Evolutionary conservation across 2,888 invertebrate species (phyloP), one percentile per base, ranked within the genome.

Genomic region (Chesias legatella): DNA sequence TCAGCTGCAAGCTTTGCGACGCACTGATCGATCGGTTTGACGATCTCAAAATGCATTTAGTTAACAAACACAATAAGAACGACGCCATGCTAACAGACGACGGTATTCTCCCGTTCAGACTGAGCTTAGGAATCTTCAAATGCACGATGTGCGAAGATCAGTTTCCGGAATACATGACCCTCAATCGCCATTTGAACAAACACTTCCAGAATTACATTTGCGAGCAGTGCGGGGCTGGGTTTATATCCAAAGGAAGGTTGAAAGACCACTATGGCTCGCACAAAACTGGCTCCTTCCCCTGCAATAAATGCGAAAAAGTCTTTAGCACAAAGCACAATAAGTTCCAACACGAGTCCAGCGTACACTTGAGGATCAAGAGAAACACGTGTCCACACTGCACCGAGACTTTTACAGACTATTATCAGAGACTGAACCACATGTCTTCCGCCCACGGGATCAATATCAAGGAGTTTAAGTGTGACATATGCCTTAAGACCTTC

Each of bases 201-300:
- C 86, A 86, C 48, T 86, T 76, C 32, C 81, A 79, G 44, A 80
- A 85, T 48, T 85, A 76, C 33, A 83, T 85, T 20, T 86, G 86
- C 33, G 84, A 84, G 30, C 76, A 76, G 36, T 86, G 86, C 30
- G 86, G 86, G 0, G 54, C 72, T 0, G 86, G 84, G 0, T 86
- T 86, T 17, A 68, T 84, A 3, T 80, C 85, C 0, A 78, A 79
- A 0, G 78, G 79, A 10, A 60, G 85, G 1, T 52, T 86, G 6
- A 63, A 79, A 9, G 71, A 73, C 0, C 86, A 86, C 10, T 63
- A 68, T 0, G 75, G 74, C 27, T 74, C 82, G 0, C 85, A 86
- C 33, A 77, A 75, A 30, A 79, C 73, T 0, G 85, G 82, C 0
- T 65, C 74, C 0, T 70, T 75, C 21, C 57, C 73, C 10, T 90